A percentile compares a stretch with the other conserved stretches of the same genome.
Conservation (phyloP, 2,113 vertebrate genomes). For the Zosterops hypoxanthus region DNA sequence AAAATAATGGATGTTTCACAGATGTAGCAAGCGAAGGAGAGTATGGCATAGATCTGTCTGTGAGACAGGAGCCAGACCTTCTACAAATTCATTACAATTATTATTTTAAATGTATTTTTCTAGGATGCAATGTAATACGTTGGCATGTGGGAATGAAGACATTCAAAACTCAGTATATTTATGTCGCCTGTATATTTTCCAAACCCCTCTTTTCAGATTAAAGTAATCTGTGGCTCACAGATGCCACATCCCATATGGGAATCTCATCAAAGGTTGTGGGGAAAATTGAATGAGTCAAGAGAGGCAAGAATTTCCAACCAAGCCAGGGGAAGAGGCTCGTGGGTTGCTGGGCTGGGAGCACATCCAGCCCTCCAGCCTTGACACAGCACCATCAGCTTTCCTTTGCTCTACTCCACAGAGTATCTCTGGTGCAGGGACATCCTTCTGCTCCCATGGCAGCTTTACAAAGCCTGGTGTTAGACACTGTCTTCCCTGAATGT, state of each 20-base stretch:
- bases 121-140: not conserved
- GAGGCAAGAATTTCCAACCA: not conserved
- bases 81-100: not conserved
- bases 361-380: not conserved
- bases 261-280: not conserved
- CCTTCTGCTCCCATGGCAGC: not conserved
- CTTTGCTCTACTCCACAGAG: not conserved
- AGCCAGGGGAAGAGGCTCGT: not conserved
- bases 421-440: not conserved
- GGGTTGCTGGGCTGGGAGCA: not conserved
- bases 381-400: not conserved
- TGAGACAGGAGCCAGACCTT: not conserved
- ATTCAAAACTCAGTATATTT: not conserved
- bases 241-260: not conserved
- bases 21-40: not conserved
- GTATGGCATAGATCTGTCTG: not conserved
- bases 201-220: not conserved
- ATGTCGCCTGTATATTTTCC: not conserved
- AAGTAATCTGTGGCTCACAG: not conserved
- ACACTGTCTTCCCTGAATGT: not conserved
- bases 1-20: slow-evolving; percentile 4
- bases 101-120: not conserved
- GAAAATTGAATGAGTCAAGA: not conserved
- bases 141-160: not conserved
- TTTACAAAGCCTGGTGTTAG: not conserved